Evolutionary conservation across 2,113 vertebrate genomes (phyloP), one percentile per base, ranked within the genome.

Genomic region (Cettia cetti): DNA sequence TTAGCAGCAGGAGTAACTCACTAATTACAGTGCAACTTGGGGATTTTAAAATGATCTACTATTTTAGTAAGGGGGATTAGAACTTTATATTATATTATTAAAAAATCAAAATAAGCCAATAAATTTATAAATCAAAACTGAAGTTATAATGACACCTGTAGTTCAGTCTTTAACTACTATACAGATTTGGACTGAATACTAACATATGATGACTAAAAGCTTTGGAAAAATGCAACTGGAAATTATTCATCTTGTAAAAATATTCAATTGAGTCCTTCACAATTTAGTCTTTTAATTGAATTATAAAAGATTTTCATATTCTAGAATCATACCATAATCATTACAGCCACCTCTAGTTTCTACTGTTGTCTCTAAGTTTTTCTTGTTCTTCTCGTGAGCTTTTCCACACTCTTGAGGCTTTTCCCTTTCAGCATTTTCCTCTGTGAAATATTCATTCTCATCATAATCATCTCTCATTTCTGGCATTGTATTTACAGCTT

Each of bases 301-400:
- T 68, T 86, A 37, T 82, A 80, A 74, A 52, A 66, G 2, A 31
- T 80, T 80, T 92, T 94, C 18, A 60, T 82, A 40, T 74, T 71
- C 40, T 64, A 90, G 56, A 76, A 65, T 78, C 91, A 93, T 92
- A 94, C 91, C 97, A 61, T 45, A 33, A 69, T 57, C 16, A 20
- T 45, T 61, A n/a, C 27, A 80, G 82, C 78, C 77, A 88, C 31
- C 37, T 57, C 89, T 47, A 20, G 16, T 66, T 90, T 88, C 84
- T 54, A 50, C 64, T 45, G 56, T 84, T 42, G 74, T 65, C 8
- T 82, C 20, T 30, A 72, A 23, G 31, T 50, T 89, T 94, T 82
- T 72, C 52, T 72, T 33, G 45, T 49, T n/a, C 30, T 91, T 63
- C 65, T 93, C 69, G 52, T 88, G 79, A 40, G 40, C 22, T 53